Evolutionary conservation across 2,888 invertebrate species (phyloP), one percentile per base, ranked within the genome.

Genomic region (Miltochrista miniata): DNA sequence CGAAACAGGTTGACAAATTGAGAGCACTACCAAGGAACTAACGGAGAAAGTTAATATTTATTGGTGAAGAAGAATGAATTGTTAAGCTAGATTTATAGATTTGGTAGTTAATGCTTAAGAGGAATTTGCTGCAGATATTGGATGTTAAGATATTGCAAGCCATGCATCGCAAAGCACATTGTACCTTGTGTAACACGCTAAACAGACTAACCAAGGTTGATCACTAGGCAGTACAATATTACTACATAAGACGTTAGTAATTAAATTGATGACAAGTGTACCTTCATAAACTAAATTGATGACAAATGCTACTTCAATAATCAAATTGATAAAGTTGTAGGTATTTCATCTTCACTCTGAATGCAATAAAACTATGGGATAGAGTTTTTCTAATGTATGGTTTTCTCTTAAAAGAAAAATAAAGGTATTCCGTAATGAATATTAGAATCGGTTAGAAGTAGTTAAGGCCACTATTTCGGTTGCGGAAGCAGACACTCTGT

Each of bases 1-100:
- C 48, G 54, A 38, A 64, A 59, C 68, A 53, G 54, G 65, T 66
- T 68, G 68, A 66, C 65, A 68, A 66, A 66, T 66, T 66, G 64
- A 37, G 42, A 64, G 54, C 51, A 51, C 54, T 8, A 35, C 18
- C 18, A n/a, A 34, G 29, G 14, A 43, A 34, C 44, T 41, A 37
- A 41, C 43, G 42, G 61, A 51, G 65, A 68, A 65, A 64, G 56
- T 56, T 56, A 9, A 30, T 29, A 41, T 45, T 48, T 47, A 43
- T 44, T 14, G 5, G 44, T 30, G 36, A 36, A 44, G 40, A 31
- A 39, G 31, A 44, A 33, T 44, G 44, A 31, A 48, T 15, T 33
- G 44, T 29, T n/a, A 18, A 37, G 18, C 29, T 18, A 31, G 12
- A 42, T 31, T 36, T 40, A 4, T 18, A 31, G 12, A 42, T 31